Base-by-base conservation (phyloP, 1,140 invertebrate species). In the Lepidostoma basale region DNA sequence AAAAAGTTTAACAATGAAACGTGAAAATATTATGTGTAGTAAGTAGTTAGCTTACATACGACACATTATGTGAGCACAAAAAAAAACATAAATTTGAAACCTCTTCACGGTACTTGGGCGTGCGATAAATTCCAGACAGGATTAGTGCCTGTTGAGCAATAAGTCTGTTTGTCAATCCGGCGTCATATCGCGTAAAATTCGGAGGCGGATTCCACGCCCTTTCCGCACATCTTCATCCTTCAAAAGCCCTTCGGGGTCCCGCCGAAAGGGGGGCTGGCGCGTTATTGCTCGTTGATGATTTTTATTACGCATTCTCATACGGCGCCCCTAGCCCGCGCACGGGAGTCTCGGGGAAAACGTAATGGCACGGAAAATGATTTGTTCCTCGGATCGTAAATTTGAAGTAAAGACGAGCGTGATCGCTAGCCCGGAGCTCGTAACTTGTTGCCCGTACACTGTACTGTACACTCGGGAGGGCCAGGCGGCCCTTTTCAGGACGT, bases 331-430 rank as follows among this genome's bases (percentile, higher is more conserved):
- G 25, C 28, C 9, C 20, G 56, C 10, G 22, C 4, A 39, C 26
- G 33, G 56, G 56, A 59, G 14, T 54, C 49, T 42, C n/a, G 44
- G 3, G 49, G 26, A 70, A 67, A 25, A 44, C 44, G 36, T 33
- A 67, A 67, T 62, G 64, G 64, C 30, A 14, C 33, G 64, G 58
- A 64, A 71, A 67, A 71, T 71, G 59, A 67, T 67, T 67, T 59
- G 69, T 63, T 71, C 52, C 52, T 56, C 28, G 14, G 25, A 25
- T 56, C 52, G 52, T 56, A 56, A 56, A 56, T 56, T 36, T 28
- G 18, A 56, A 28, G 52, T 33, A 16, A 18, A 20, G 52, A 56
- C 20, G 28, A 33, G 52, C 20, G 52, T 33, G 52, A 33, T 36
- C 52, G 36, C 28, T 56, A 14, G 52, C 5, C 28, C 52, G 52